A percentile compares a stretch with the other conserved stretches of the same genome.
phyloP scores from a whole-genome alignment of 2,888 invertebrate genomes.

The Lycocerus yunnanus region DNA sequence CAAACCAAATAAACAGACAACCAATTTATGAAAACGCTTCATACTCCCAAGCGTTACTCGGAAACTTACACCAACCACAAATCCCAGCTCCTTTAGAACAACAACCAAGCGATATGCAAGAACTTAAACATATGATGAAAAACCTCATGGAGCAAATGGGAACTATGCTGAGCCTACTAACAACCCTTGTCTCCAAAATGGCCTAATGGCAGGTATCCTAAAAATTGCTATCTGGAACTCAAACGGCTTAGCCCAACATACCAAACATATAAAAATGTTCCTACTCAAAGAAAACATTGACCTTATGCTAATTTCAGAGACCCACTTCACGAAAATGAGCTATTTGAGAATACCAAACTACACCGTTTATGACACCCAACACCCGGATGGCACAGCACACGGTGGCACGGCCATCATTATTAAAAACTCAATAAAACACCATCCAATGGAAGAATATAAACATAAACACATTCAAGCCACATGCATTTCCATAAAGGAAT shows the following conservation, averaged over 20 bases:
- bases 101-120: not conserved
- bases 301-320: conserved; percentile 12
- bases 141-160: not conserved
- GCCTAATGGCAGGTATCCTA: not conserved
- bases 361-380: too few species aligned
- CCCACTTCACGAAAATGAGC: conserved; percentile 8
- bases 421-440: too few species aligned
- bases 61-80: not conserved
- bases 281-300: conserved; percentile 11
- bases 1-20: not conserved
- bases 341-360: conserved; percentile 6
- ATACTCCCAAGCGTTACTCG: not conserved
- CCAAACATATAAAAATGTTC: conserved; percentile 2
- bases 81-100: not conserved
- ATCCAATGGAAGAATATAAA: too few species aligned
- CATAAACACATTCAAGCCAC: too few species aligned
- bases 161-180: conserved; percentile 4
- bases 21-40: not conserved
- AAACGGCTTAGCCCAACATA: conserved; percentile 9
- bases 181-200: conserved; percentile 1
- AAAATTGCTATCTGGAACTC: conserved; percentile 11
- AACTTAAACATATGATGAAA: not conserved
- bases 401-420: too few species aligned
- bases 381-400: too few species aligned
- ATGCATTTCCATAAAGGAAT: too few species aligned